Conservation (phyloP, 2,113 vertebrate species). For the Engraulis encrasicolus region DNA sequence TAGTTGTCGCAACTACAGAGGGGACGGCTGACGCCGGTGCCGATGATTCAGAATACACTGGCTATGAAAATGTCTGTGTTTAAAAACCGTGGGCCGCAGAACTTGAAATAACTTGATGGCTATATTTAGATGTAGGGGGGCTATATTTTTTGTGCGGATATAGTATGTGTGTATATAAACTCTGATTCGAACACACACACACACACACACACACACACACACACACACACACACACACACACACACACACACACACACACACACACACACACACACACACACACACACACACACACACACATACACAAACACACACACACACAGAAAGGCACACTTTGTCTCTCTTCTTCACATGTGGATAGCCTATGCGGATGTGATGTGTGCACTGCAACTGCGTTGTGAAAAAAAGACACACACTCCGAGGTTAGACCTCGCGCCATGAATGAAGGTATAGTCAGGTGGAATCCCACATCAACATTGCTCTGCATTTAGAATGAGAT, state of each 20-base stretch:
- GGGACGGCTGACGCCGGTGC: not conserved
- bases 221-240: too few species aligned
- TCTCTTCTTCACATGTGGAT: not conserved
- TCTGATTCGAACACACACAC: not conserved
- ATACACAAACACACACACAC: too few species aligned
- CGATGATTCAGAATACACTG: conserved; percentile 15
- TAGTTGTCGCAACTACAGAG: not conserved
- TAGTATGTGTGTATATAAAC: not conserved
- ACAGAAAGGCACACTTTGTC: not conserved
- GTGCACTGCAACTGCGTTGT: too few species aligned
- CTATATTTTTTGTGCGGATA: conserved; percentile 1
- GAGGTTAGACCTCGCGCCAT: not conserved
- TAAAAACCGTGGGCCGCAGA: not conserved
- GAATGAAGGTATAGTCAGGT: not conserved
- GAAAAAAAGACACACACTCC: too few species aligned
- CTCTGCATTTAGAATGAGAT: not conserved
- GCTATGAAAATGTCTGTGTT: not conserved
- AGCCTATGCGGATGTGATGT: not conserved
- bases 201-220: too few species aligned
- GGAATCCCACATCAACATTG: conserved; percentile 28
- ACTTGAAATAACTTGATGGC: conserved; percentile 58
- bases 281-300: too few species aligned
- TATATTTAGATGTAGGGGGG: conserved; percentile 53
- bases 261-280: too few species aligned
- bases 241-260: too few species aligned